phyloP scores from a whole-genome alignment of 2,888 invertebrate species.

The Epiblema foenella region DNA sequence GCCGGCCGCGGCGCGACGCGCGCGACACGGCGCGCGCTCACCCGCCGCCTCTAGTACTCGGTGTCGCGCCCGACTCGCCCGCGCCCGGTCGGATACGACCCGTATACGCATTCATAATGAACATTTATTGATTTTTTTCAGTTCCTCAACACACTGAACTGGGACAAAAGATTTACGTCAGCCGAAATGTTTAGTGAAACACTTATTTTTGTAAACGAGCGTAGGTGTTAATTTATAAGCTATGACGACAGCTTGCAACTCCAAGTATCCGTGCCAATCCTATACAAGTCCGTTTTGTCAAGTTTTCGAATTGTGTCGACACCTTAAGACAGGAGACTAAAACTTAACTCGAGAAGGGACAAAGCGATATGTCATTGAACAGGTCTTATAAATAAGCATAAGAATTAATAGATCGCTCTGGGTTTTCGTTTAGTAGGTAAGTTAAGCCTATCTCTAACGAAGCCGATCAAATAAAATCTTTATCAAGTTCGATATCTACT shows the following conservation, averaged over 20 bases:
- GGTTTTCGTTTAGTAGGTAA: neutral
- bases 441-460: neutral
- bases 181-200: neutral
- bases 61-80: conserved; percentile 56
- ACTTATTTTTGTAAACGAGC: neutral
- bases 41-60: conserved; percentile 67
- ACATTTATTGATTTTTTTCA: conserved; percentile 16
- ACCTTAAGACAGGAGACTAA: neutral
- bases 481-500: neutral
- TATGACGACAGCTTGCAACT: neutral
- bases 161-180: neutral
- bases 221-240: neutral
- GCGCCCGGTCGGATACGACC: conserved; percentile 53
- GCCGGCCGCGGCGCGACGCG: conserved; percentile 73
- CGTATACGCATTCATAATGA: conserved; percentile 31
- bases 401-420: neutral
- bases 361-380: neutral
- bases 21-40: conserved; percentile 72
- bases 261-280: neutral
- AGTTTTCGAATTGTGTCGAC: neutral
- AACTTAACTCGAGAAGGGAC: neutral
- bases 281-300: neutral
- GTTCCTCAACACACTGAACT: neutral
- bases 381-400: neutral
- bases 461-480: neutral